Evolutionary conservation across 2,888 invertebrate species (phyloP).

Genomic region (Nemoura dubitans): DNA sequence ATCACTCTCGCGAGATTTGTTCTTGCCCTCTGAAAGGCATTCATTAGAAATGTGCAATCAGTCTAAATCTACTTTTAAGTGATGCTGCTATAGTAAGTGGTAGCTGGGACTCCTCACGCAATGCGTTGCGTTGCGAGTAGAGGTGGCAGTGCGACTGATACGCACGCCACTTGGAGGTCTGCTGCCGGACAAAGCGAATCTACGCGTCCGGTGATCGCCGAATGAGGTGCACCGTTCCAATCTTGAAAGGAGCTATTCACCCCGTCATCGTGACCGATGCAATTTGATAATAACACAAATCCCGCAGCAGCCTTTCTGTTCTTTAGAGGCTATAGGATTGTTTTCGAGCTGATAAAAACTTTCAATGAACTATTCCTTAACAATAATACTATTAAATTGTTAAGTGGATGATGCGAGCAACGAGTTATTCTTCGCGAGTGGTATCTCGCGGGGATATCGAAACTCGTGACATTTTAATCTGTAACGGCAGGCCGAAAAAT

Average conservation of each 20-base stretch:
- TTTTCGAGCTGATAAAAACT: neutral
- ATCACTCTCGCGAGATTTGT: neutral
- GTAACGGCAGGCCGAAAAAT: neutral
- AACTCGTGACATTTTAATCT: neutral
- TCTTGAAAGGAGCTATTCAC: neutral
- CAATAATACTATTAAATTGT: neutral
- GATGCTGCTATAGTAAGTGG: neutral
- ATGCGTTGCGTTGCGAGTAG: slow-evolving; percentile 17
- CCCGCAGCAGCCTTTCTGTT: neutral
- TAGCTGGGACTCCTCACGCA: neutral
- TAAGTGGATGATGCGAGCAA: neutral
- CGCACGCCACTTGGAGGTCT: neutral
- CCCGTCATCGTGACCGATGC: neutral
- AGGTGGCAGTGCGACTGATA: neutral
- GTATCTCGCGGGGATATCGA: neutral
- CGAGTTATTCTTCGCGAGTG: neutral
- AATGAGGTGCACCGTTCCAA: no score
- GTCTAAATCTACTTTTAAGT: neutral
- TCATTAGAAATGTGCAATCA: neutral
- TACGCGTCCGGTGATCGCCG: no score
- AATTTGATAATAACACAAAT: neutral
- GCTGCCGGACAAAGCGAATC: no score
- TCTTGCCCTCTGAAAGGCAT: slow-evolving; percentile 3
- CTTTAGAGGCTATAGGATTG: neutral
- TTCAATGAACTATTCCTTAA: neutral